These are phyloP conservation scores for Gobionotothen gibberifrons DNA, from an alignment of 2,797 vertebrate species.

Conservation along the genomic window DNA sequence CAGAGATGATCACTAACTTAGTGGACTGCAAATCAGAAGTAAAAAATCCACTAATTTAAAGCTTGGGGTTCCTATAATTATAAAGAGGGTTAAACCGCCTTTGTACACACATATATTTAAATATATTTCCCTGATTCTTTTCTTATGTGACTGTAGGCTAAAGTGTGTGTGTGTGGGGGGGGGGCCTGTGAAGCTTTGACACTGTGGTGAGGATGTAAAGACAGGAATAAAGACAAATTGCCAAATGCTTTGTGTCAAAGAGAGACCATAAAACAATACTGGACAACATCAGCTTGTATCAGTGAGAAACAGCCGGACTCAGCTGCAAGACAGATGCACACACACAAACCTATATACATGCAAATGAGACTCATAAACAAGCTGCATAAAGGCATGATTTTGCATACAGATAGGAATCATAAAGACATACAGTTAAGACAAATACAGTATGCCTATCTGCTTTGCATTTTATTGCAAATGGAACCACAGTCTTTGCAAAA, in stretches of 20 bases:
- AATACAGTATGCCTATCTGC: not conserved
- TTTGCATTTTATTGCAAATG: not conserved
- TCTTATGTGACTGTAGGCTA: not conserved
- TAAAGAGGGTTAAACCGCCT: not conserved
- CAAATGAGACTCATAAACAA: conserved; percentile 40
- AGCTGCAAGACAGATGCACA: conserved; percentile 7
- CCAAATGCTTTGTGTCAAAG: conserved; percentile 12
- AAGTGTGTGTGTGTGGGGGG: not conserved
- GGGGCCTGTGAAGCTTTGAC: not conserved
- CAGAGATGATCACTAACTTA: not conserved
- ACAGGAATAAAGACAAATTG: conserved; percentile 34
- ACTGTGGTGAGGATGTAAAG: conserved; percentile 7
- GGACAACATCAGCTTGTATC: conserved; percentile 23
- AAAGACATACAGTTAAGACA: not conserved
- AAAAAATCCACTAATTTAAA: not conserved
- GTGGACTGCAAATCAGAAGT: not conserved
- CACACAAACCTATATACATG: conserved; percentile 23
- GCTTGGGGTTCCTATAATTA: not conserved
- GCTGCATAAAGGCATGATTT: not conserved
- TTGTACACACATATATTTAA: not conserved
- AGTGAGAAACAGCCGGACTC: conserved; percentile 32
- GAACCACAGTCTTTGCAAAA: not conserved
- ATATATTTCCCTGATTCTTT: not conserved
- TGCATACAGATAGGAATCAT: conserved; percentile 3
- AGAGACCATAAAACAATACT: conserved; percentile 16